phyloP scores from a whole-genome alignment of 2,113 vertebrate species.

The Melanocharis versteri region DNA sequence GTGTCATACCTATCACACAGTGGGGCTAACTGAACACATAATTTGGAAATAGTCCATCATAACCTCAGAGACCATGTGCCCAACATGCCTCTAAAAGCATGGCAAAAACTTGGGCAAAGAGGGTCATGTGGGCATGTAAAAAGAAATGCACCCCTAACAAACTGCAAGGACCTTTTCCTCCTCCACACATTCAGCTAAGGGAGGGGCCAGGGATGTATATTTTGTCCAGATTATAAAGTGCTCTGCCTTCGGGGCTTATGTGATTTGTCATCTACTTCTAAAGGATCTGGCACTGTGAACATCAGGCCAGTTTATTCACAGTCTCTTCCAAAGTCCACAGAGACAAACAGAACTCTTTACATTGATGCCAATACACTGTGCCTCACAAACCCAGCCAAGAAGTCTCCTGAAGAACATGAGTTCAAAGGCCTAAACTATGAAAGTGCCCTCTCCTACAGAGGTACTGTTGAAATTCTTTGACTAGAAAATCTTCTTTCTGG shows the following conservation, averaged over 20 bases:
- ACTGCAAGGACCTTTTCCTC: neutral
- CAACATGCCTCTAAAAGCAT: neutral
- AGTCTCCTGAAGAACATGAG: neutral
- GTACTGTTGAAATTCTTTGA: neutral
- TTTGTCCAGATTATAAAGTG: neutral
- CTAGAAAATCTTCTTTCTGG: neutral
- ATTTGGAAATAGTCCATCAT: neutral
- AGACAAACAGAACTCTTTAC: neutral
- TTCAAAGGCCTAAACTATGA: neutral
- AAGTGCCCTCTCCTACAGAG: neutral
- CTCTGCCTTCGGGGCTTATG: neutral
- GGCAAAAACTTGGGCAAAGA: neutral
- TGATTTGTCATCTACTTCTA: neutral
- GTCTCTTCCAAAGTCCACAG: neutral
- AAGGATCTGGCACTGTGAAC: neutral
- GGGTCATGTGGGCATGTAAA: neutral
- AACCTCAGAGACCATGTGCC: neutral
- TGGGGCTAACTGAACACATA: neutral
- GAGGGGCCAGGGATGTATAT: neutral
- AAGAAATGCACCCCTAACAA: neutral
- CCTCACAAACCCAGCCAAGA: neutral
- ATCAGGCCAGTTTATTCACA: neutral
- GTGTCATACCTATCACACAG: neutral
- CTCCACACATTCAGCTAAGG: neutral
- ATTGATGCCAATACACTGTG: neutral